Percentiles rank a stretch among this genome's conserved stretches.
These are phyloP conservation scores for Cossypha niveicapilla DNA, from an alignment of 2,797 vertebrate genomes.

Conservation along the genomic window DNA sequence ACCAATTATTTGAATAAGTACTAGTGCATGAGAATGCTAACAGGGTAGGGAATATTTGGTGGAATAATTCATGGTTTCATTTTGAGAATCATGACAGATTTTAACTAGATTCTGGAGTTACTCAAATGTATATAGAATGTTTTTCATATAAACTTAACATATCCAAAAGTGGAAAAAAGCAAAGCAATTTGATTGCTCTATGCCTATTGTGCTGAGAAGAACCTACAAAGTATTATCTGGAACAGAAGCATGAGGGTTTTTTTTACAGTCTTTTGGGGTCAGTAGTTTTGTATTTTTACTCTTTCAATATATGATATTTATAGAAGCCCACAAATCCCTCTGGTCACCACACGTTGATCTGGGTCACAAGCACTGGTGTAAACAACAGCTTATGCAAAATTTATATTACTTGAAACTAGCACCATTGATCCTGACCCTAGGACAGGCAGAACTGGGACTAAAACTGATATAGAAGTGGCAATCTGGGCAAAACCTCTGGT, in stretches of 20 bases:
- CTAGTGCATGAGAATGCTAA: neutral
- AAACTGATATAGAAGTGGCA: neutral
- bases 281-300: neutral
- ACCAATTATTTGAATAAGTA: neutral
- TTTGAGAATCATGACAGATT: neutral
- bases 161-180: neutral
- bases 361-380: neutral
- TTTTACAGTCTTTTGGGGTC: neutral
- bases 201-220: neutral
- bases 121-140: neutral
- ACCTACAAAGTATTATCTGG: neutral
- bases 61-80: neutral
- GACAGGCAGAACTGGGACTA: neutral
- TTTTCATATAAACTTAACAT: neutral
- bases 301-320: neutral
- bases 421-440: neutral
- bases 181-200: neutral
- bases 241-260: neutral
- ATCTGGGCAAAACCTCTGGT: neutral
- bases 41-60: neutral
- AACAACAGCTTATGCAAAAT: neutral
- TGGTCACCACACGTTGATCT: neutral
- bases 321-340: neutral
- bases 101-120: neutral
- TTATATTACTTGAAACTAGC: neutral